These are phyloP conservation scores for Athene noctua DNA, from an alignment of 2,113 vertebrate species.

Conservation along the genomic window DNA sequence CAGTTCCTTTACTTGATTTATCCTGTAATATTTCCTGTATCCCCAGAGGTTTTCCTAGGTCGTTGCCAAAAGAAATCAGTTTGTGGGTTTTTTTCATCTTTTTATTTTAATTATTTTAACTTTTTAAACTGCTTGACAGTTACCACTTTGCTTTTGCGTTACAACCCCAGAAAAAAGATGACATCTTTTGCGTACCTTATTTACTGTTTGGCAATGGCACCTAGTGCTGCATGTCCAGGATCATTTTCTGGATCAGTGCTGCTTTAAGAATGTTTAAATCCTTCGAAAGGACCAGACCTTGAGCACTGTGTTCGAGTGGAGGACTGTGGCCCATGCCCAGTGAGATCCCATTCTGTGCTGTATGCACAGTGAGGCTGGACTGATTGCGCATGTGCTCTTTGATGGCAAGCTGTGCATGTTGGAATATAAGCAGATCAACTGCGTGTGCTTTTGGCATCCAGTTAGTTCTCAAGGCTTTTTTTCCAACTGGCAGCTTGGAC, in stretches of 20 bases:
- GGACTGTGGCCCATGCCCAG: not conserved
- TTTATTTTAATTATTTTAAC: not conserved
- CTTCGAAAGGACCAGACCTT: not conserved
- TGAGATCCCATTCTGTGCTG: not conserved
- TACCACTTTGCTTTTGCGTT: not conserved
- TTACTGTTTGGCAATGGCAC: not conserved
- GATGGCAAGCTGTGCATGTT: not conserved
- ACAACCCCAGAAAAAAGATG: not conserved
- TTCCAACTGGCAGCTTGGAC: not conserved
- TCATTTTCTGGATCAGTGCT: not conserved
- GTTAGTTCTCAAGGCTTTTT: not conserved
- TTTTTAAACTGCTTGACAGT: not conserved
- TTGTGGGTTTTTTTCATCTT: accelerated
- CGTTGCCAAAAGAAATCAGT: not conserved
- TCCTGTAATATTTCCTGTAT: not conserved
- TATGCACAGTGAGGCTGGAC: not conserved
- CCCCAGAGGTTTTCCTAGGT: not conserved
- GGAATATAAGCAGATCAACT: not conserved
- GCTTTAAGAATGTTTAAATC: not conserved
- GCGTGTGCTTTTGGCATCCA: not conserved
- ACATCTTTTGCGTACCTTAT: not conserved
- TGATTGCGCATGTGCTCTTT: not conserved
- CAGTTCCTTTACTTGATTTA: not conserved
- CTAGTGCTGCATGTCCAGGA: accelerated
- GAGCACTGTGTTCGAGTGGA: not conserved